phyloP scores from a whole-genome alignment of 2,888 invertebrate species.

The Orgyia antiqua region DNA sequence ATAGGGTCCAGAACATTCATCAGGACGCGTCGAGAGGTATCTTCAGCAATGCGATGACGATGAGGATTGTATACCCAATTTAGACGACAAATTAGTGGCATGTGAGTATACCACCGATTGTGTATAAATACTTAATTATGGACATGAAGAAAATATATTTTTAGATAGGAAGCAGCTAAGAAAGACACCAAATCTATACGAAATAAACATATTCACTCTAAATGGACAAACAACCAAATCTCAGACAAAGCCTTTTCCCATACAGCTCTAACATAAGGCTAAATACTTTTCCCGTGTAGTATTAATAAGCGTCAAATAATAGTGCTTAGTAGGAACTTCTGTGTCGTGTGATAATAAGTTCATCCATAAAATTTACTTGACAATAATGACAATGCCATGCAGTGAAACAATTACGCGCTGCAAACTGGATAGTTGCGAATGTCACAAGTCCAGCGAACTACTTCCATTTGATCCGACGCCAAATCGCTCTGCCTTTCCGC shows the following conservation, averaged over 20 bases:
- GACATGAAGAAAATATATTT: too few species aligned
- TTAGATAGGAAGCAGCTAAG: not conserved
- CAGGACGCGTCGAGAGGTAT: slow-evolving; percentile 83
- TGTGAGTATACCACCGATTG: too few species aligned
- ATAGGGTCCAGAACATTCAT: slow-evolving; percentile 85
- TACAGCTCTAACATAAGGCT: too few species aligned
- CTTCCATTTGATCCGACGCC: slow-evolving; percentile 86
- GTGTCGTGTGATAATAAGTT: too few species aligned
- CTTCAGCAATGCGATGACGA: slow-evolving; percentile 81
- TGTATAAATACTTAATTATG: not conserved
- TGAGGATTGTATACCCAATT: slow-evolving; percentile 77
- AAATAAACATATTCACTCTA: too few species aligned
- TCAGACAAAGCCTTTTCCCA: too few species aligned
- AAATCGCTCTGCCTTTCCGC: slow-evolving; percentile 86
- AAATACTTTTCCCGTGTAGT: too few species aligned
- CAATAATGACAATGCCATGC: too few species aligned
- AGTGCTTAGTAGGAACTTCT: too few species aligned
- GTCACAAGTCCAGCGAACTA: slow-evolving; percentile 88
- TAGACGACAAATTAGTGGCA: slow-evolving; percentile 74
- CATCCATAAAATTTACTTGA: too few species aligned
- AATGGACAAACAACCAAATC: too few species aligned
- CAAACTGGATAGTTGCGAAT: slow-evolving; percentile 85
- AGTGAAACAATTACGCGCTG: slow-evolving; percentile 84
- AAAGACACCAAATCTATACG: not conserved
- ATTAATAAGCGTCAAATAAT: too few species aligned